Evolutionary conservation across 2,888 invertebrate species (phyloP).

Genomic region (Spilarctia lutea): DNA sequence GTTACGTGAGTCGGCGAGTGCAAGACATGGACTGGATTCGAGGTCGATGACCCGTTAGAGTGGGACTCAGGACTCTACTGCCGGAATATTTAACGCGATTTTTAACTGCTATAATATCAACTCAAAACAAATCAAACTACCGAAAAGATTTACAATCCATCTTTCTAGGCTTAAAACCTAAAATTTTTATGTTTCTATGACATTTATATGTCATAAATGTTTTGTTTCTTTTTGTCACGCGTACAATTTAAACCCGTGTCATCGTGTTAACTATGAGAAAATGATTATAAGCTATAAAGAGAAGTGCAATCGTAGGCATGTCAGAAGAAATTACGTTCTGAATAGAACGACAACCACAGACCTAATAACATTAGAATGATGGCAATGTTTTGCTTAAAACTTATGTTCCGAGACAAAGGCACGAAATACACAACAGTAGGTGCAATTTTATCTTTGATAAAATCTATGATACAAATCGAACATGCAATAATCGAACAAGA

Average conservation of each 20-base stretch:
- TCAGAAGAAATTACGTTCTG: not conserved
- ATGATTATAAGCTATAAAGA: not conserved
- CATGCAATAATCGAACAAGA: not conserved
- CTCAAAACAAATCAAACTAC: not conserved
- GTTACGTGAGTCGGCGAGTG: conserved; percentile 81
- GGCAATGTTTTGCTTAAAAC: not conserved
- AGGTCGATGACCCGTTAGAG: conserved; percentile 79
- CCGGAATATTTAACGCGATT: conserved; percentile 74
- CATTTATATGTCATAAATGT: not conserved
- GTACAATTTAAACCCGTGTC: not conserved
- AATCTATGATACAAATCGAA: conserved; percentile 1
- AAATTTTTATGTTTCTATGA: no score
- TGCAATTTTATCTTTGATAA: not conserved
- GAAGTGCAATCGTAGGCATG: not conserved
- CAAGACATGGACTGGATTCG: conserved; percentile 83
- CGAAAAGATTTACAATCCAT: no score
- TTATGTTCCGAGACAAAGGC: not conserved
- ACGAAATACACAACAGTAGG: not conserved
- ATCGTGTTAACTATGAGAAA: not conserved
- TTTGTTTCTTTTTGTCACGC: not conserved
- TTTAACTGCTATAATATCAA: conserved; percentile 38
- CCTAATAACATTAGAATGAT: not conserved
- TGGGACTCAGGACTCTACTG: conserved; percentile 83
- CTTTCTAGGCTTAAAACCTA: no score
- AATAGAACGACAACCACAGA: not conserved